Percentiles rank a stretch among this genome's conserved stretches.
Evolutionary conservation across 2,888 invertebrate genomes (phyloP).

Genomic region (Oligia latruncula): DNA sequence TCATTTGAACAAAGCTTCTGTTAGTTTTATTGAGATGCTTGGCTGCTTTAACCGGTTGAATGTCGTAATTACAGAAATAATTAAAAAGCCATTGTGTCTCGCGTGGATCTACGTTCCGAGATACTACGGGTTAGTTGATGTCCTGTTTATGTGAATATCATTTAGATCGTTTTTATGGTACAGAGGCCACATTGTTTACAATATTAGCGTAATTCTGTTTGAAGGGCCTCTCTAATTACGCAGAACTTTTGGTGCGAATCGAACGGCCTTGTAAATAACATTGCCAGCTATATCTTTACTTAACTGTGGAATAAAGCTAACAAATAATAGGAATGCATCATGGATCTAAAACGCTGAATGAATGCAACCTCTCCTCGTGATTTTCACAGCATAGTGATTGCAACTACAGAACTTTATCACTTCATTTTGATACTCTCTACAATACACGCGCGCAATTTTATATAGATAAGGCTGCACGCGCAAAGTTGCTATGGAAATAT

Average conservation of each 20-base stretch:
- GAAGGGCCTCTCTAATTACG: slow-evolving; percentile 12
- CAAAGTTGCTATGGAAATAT: slow-evolving; percentile 51
- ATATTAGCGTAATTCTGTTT: slow-evolving; percentile 21
- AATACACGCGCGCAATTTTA: slow-evolving; percentile 24
- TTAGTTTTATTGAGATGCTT: slow-evolving; percentile 40
- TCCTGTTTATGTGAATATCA: slow-evolving; percentile 14
- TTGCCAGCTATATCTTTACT: background rate
- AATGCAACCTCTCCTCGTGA: background rate
- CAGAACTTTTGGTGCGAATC: slow-evolving; percentile 11
- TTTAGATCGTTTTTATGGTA: background rate
- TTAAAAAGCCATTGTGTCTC: no score
- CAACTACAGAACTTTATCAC: slow-evolving; percentile 12
- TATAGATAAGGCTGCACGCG: slow-evolving; percentile 42
- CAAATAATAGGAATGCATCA: background rate
- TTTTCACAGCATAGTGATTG: background rate
- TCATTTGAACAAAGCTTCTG: slow-evolving; percentile 49
- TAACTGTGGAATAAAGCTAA: background rate
- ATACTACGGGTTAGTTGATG: background rate
- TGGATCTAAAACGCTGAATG: background rate
- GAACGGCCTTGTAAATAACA: slow-evolving; percentile 25
- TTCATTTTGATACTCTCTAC: slow-evolving; percentile 22
- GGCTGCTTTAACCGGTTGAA: background rate
- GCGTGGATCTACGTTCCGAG: no score
- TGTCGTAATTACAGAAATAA: no score
- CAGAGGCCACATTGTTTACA: background rate